Percentiles rank a stretch among this genome's conserved stretches.
phyloP scores from a whole-genome alignment of 2,888 invertebrate genomes.

The Conomelus anceps region DNA sequence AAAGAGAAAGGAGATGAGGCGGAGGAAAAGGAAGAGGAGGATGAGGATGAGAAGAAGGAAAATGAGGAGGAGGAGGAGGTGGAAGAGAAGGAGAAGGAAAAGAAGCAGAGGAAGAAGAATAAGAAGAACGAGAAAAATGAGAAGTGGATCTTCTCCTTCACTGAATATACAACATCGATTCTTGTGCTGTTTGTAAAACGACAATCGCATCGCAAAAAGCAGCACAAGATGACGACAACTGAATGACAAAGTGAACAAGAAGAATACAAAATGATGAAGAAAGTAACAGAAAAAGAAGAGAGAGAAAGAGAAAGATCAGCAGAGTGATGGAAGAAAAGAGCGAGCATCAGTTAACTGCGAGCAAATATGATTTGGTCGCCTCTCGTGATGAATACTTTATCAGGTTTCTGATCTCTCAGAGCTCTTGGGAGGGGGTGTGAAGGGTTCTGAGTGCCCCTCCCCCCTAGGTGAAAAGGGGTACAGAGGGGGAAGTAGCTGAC shows the following conservation, averaged over 20 bases:
- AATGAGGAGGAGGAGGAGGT: neutral
- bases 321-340: neutral
- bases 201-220: neutral
- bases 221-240: neutral
- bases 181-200: neutral
- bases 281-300: neutral
- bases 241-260: neutral
- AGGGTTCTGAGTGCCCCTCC: neutral
- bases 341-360: neutral
- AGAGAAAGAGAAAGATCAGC: neutral
- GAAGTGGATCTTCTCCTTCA: neutral
- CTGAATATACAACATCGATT: neutral
- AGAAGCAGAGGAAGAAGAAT: no score
- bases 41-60: neutral
- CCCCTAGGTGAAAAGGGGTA: neutral
- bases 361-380: neutral
- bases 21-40: neutral
- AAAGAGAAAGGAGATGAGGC: neutral
- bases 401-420: neutral
- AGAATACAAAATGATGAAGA: neutral
- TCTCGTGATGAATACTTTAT: neutral
- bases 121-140: neutral
- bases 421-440: neutral
- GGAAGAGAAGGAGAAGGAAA: no score
- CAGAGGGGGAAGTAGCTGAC: neutral